A percentile compares a stretch with the other conserved stretches of the same genome.
phyloP scores from a whole-genome alignment of 2,113 vertebrate genomes.

The Pangasianodon hypophthalmus region DNA sequence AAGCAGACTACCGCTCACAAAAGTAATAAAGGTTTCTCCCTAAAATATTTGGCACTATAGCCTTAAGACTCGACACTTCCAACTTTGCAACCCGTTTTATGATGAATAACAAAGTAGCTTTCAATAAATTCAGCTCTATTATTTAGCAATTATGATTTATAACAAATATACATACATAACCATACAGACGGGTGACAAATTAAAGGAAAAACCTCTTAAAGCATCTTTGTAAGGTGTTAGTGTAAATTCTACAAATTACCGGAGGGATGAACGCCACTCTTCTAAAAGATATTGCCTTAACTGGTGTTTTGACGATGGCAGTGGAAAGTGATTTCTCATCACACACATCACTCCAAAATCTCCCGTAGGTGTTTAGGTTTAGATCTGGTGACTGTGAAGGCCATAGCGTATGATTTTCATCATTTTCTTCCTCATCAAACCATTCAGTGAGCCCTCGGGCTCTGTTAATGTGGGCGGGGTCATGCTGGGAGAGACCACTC shows the following conservation, averaged over 20 bases:
- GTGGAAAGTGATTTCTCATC: neutral
- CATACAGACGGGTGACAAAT: neutral
- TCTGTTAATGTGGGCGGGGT: neutral
- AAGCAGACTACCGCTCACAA: constrained; percentile 45
- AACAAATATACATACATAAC: neutral
- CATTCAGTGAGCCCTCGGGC: neutral
- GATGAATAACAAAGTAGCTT: neutral
- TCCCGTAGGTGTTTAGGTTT: neutral
- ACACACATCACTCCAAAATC: neutral
- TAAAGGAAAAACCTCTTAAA: neutral
- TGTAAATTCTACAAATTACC: neutral
- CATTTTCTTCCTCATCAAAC: no score
- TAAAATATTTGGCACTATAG: neutral
- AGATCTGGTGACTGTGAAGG: neutral
- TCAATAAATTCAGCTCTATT: neutral
- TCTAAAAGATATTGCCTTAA: neutral
- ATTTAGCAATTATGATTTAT: neutral
- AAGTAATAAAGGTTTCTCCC: neutral
- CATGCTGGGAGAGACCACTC: neutral
- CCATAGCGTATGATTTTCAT: neutral
- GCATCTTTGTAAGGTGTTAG: neutral
- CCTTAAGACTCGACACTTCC: neutral
- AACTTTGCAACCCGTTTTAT: neutral
- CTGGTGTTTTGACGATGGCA: neutral
- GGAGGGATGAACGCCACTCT: neutral